These are phyloP conservation scores for Endomychus coccineus DNA, from an alignment of 2,888 invertebrate genomes.

Conservation along the genomic window DNA sequence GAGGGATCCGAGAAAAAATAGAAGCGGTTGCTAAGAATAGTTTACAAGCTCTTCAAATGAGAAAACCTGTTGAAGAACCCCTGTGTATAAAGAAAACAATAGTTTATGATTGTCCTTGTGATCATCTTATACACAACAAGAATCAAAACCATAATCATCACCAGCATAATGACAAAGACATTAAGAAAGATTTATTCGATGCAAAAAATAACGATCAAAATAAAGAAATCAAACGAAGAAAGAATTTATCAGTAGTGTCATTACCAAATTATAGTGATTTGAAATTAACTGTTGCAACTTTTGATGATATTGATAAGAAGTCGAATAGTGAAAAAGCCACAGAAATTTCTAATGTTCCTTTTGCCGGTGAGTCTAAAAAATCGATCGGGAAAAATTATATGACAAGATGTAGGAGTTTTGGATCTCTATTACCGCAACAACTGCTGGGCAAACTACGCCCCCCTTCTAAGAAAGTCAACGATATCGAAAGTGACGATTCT, in stretches of 20 bases:
- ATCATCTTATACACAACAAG: constrained; percentile 32
- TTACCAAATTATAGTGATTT: constrained; percentile 49
- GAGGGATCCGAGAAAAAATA: constrained; percentile 36
- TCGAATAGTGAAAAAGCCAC: constrained; percentile 24
- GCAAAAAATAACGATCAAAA: constrained; percentile 10
- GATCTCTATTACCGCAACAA: constrained; percentile 43
- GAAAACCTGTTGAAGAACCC: constrained; percentile 35
- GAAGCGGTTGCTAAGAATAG: constrained; percentile 37
- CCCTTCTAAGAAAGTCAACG: constrained; percentile 19
- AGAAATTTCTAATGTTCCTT: constrained; percentile 32
- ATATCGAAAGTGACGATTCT: constrained; percentile 45
- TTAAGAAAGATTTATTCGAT: constrained; percentile 7
- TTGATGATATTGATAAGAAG: constrained; percentile 29
- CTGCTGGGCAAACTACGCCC: constrained; percentile 39
- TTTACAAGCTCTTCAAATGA: constrained; percentile 33
- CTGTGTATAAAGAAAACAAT: constrained; percentile 39
- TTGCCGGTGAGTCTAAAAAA: constrained; percentile 35
- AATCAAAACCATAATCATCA: constrained; percentile 27
- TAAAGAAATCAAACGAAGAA: constrained; percentile 37
- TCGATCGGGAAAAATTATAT: constrained; percentile 41
- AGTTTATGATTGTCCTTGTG: constrained; percentile 40
- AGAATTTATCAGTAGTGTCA: constrained; percentile 48
- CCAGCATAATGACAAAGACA: constrained; percentile 15
- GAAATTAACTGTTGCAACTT: constrained; percentile 36
- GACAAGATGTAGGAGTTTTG: constrained; percentile 44